These are phyloP conservation scores for Pogoniulus pusillus DNA, from an alignment of 2,797 vertebrate species.

Conservation along the genomic window DNA sequence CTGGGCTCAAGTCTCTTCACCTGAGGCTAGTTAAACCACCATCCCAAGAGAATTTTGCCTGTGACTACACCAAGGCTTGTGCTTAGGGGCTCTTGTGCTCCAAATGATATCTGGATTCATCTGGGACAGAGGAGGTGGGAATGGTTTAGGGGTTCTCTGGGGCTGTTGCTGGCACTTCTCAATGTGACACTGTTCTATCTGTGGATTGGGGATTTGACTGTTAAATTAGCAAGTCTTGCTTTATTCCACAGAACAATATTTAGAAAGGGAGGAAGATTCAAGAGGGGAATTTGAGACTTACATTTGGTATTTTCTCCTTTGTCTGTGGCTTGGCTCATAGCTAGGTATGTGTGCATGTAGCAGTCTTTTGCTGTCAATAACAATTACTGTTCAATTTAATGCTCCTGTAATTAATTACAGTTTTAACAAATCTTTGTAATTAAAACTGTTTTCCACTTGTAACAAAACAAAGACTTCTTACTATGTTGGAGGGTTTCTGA, in stretches of 20 bases:
- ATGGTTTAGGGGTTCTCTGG: background rate
- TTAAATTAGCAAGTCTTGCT: background rate
- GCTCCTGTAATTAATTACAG: background rate
- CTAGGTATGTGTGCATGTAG: background rate
- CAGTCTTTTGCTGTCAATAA: background rate
- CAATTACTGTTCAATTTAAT: background rate
- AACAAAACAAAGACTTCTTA: background rate
- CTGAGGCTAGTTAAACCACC: background rate
- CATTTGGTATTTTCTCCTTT: background rate
- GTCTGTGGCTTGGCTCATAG: background rate
- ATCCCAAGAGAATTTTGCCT: background rate
- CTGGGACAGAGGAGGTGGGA: background rate
- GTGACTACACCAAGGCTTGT: background rate
- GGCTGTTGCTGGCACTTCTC: background rate
- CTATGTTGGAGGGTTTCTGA: background rate
- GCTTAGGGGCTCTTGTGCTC: background rate
- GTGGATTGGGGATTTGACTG: background rate
- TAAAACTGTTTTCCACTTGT: background rate
- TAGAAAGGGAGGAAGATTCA: background rate
- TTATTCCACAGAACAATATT: background rate
- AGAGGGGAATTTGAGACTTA: background rate
- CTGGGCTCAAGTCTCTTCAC: background rate
- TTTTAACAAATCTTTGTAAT: background rate
- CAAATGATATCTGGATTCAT: background rate
- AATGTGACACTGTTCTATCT: background rate